Evolutionary conservation across 2,888 invertebrate genomes (phyloP).

Genomic region (Rotaria socialis): DNA sequence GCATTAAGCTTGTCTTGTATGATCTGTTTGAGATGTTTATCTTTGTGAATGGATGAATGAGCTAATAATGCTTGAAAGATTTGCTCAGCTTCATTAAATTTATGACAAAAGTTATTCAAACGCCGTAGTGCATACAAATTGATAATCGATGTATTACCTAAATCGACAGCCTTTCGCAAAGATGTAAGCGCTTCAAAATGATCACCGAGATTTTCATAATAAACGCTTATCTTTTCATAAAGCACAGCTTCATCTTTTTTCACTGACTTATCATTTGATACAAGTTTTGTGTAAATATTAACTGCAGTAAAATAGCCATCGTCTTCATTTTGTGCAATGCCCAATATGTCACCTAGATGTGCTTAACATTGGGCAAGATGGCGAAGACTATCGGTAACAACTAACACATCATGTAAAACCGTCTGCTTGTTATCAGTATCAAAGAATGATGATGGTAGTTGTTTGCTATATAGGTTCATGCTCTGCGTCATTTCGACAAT

Average conservation of each 20-base stretch:
- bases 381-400: not conserved
- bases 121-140: not conserved
- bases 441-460: not conserved
- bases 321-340: not conserved
- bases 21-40: not conserved
- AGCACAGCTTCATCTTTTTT: not conserved
- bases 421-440: not conserved
- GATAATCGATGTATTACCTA: not conserved
- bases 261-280: not conserved
- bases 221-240: not conserved
- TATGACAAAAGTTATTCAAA: not conserved
- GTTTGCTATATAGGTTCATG: not conserved
- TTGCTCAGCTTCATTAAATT: not conserved
- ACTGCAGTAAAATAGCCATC: not conserved
- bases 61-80: not conserved
- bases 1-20: not conserved
- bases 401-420: not conserved
- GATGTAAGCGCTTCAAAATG: too few relatives aligned
- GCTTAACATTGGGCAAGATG: not conserved
- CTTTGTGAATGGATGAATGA: not conserved
- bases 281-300: not conserved
- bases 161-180: too few relatives aligned
- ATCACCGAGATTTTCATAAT: too few relatives aligned
- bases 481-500: not conserved
- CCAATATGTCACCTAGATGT: not conserved